phyloP scores from a whole-genome alignment of 2,888 invertebrate species.

The Hyposoter didymator region DNA sequence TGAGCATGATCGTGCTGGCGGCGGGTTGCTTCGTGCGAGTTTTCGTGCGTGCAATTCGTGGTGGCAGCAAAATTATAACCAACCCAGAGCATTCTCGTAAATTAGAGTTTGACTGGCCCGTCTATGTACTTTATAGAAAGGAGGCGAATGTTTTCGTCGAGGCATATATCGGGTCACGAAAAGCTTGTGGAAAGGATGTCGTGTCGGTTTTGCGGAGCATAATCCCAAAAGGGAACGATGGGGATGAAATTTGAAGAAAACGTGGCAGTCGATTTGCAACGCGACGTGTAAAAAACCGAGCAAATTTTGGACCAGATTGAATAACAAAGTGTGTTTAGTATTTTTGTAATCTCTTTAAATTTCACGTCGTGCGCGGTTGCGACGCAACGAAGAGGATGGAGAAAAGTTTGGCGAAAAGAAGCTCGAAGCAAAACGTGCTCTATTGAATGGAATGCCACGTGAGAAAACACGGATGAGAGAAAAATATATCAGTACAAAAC shows the following conservation, averaged over 20 bases:
- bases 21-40: slow-evolving; percentile 42
- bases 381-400: background rate
- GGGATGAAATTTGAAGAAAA: background rate
- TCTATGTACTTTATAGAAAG: slow-evolving; percentile 4
- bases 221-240: background rate
- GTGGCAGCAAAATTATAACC: slow-evolving; percentile 45
- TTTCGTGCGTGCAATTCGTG: slow-evolving; percentile 52
- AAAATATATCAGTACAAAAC: slow-evolving; percentile 83
- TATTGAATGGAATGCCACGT: slow-evolving; percentile 78
- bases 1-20: slow-evolving; percentile 53
- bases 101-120: slow-evolving; percentile 63
- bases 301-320: background rate
- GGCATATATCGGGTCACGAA: slow-evolving; percentile 48
- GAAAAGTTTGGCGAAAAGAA: slow-evolving; percentile 4
- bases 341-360: background rate
- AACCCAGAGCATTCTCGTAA: slow-evolving; percentile 58
- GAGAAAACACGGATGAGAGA: slow-evolving; percentile 56
- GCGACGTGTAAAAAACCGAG: background rate
- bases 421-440: slow-evolving; percentile 68
- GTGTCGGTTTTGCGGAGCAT: slow-evolving; percentile 35
- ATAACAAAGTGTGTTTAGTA: background rate
- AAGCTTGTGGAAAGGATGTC: slow-evolving; percentile 47
- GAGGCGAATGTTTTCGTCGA: slow-evolving; percentile 11
- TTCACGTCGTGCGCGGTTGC: background rate
- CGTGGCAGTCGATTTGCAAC: background rate